These are phyloP conservation scores for Ursus arctos DNA, from an alignment of 2,113 vertebrate species.

Conservation along the genomic window DNA sequence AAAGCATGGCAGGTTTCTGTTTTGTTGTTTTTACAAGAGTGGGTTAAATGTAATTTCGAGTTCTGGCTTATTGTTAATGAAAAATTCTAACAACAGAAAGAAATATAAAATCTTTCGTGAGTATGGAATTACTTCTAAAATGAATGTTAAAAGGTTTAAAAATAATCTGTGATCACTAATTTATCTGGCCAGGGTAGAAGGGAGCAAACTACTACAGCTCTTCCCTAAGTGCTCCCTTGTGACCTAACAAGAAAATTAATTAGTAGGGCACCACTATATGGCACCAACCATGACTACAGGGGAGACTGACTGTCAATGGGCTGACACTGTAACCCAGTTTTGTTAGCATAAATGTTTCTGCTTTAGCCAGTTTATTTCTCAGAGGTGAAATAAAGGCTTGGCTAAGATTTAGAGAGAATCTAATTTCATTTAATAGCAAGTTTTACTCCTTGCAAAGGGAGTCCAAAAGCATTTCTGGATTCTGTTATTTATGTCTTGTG, in stretches of 20 bases:
- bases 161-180: slow-evolving; percentile 19
- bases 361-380: slow-evolving; percentile 64
- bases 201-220: background rate
- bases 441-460: slow-evolving; percentile 44
- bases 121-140: slow-evolving; percentile 45
- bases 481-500: background rate
- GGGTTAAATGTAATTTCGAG: slow-evolving; percentile 10
- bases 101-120: background rate
- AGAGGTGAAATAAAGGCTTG: slow-evolving; percentile 55
- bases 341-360: background rate
- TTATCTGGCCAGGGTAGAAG: slow-evolving; percentile 40
- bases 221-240: background rate
- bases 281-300: background rate
- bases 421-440: slow-evolving; percentile 27
- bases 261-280: background rate
- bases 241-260: slow-evolving; percentile 67
- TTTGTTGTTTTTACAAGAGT: slow-evolving; percentile 12
- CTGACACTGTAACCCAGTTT: slow-evolving; percentile 8
- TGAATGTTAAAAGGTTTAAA: slow-evolving; percentile 25
- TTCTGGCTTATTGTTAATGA: background rate
- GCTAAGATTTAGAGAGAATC: background rate
- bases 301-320: background rate
- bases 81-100: slow-evolving; percentile 21
- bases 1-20: background rate
- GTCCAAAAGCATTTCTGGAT: background rate